Evolutionary conservation across 2,888 invertebrate species (phyloP), one percentile per base, ranked within the genome.

Genomic region (Perizoma affinitatum): DNA sequence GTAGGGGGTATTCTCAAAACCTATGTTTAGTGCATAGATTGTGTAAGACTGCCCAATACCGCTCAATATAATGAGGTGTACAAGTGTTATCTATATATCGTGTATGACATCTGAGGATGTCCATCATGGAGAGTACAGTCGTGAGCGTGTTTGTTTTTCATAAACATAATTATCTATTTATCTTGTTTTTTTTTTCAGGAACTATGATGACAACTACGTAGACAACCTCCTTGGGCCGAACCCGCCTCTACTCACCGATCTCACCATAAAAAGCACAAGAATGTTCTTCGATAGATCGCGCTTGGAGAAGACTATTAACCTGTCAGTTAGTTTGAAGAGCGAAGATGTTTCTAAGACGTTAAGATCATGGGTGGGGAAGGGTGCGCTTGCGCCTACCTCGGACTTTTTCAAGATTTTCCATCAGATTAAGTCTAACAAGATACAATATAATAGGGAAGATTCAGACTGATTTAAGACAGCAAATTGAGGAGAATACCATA

Each of bases 361-460:
- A 1, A 83, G 82, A 9, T 55, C 55, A 1, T 87, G 84, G 84
- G 89, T 80, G 0, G 43, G 33, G 0, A 80, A 76, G 5, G 81
- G 86, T 0, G 86, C 82, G 0, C 48, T 90, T 0, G 69, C 76
- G 0, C 86, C 89, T 0, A 84, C 80, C 0, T 90, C 88, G 0
- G 79, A 84, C 0, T 73, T 90, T 2, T 80, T 90, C 4, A 69
- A 79, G 0, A 73, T 88, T 0, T 87, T 85, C 45, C 76, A 82
- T 59, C 73, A 81, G 9, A 74, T 83, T 0, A 87, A 85, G 41
- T 82, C 82, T 0, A 90, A 90, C 72, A 76, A 69, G 10, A 76
- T 84, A 4, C 67, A 54, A 40, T 80, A 75, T 66, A 59, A 35
- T 54, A 66, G 62, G 4, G 76, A 73, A 0, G 55, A 60, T 7